phyloP scores from a whole-genome alignment of 1,140 invertebrate genomes.

The Mya arenaria region DNA sequence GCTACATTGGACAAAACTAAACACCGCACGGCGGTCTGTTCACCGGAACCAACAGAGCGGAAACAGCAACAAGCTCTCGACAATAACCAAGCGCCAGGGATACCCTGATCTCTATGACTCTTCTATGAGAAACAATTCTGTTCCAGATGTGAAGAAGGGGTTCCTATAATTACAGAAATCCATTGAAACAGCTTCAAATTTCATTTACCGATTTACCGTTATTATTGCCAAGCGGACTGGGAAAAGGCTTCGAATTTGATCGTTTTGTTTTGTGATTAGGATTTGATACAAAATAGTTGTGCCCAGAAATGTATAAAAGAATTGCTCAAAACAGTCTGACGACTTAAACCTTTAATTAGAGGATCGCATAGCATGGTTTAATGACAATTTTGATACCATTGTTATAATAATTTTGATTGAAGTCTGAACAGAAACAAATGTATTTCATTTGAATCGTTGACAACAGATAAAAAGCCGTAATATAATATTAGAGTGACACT shows the following conservation, averaged over 20 bases:
- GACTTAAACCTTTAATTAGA: conserved; percentile 42
- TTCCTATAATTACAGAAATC: conserved; percentile 39
- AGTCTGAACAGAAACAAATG: no score
- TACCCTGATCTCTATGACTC: not conserved
- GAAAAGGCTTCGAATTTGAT: conserved; percentile 18
- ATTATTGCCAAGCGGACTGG: conserved; percentile 46
- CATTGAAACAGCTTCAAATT: conserved; percentile 55
- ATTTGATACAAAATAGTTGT: no score
- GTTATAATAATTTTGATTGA: no score
- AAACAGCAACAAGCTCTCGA: conserved; percentile 28
- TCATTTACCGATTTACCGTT: conserved; percentile 58
- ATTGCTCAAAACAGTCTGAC: conserved; percentile 10
- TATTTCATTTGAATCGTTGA: no score
- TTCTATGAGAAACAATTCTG: conserved; percentile 28
- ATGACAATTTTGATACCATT: no score
- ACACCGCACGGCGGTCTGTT: not conserved
- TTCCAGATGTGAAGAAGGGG: conserved; percentile 43
- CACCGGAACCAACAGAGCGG: conserved; percentile 12
- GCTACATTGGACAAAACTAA: conserved; percentile 28
- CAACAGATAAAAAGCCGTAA: no score
- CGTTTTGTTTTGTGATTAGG: no score
- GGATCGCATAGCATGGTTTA: conserved; percentile 47
- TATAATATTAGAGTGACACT: no score
- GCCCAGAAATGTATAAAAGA: conserved; percentile 17
- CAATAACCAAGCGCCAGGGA: not conserved